Conservation (phyloP, 2,113 vertebrate genomes). For the Corvus hawaiiensis region DNA sequence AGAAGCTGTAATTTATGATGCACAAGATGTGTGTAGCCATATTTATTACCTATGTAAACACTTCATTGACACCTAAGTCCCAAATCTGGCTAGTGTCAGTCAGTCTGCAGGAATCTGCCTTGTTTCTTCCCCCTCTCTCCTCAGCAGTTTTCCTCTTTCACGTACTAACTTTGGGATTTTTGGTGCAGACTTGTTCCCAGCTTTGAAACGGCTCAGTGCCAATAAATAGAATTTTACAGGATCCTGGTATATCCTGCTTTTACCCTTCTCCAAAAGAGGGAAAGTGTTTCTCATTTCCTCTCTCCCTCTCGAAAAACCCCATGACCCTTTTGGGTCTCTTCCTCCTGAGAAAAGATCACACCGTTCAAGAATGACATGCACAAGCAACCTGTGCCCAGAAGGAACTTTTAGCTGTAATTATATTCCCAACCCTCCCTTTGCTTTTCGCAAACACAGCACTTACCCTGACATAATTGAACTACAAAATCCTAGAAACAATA, state of each 20-base stretch:
- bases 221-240: slow-evolving; percentile 7
- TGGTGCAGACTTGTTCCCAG: not conserved
- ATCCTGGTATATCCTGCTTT: slow-evolving; percentile 59
- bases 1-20: not conserved
- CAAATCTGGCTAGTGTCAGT: not conserved
- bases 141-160: not conserved
- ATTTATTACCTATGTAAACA: not conserved
- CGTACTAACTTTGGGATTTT: not conserved
- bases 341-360: slow-evolving; percentile 33
- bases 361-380: not conserved
- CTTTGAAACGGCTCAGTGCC: not conserved
- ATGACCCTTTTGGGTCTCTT: slow-evolving; percentile 34
- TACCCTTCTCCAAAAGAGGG: slow-evolving; percentile 52
- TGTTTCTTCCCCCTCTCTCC: not conserved
- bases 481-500: not conserved
- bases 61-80: not conserved
- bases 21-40: not conserved
- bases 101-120: not conserved
- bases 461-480: not conserved
- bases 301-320: not conserved
- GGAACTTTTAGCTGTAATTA: not conserved
- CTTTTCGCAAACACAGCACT: not conserved
- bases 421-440: not conserved
- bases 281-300: slow-evolving; percentile 62
- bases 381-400: slow-evolving; percentile 26